Evolutionary conservation across 2,113 vertebrate genomes (phyloP), one percentile per base, ranked within the genome.

Genomic region (Dipodomys merriami): DNA sequence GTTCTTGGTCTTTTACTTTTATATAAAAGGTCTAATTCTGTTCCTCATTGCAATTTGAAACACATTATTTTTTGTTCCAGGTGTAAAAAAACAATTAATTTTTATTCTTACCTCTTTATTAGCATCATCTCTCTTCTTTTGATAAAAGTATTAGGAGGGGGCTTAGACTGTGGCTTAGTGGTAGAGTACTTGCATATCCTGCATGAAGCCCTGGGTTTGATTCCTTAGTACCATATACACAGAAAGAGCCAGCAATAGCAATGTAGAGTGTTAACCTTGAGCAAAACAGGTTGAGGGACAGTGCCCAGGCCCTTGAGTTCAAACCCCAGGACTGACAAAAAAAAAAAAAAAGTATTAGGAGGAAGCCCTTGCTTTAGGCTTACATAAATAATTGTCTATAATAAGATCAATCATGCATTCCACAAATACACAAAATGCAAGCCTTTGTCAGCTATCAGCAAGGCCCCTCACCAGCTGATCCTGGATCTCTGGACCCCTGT

Each of bases 1-100:
- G 3, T 86, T 87, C 53, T 93, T 90, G 35, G 22, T 23, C 77
- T 76, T 92, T 86, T 89, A 86, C 85, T 90, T 78, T 68, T 6
- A 57, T 18, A 7, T 57, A 53, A 74, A 16, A 78, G 16, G 11
- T 64, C 11, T 64, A 25, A 78, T 87, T 73, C 8, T 90, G 92
- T 49, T 81, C 33, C 20, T 57, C 39, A 74, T 82, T 88, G 18
- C 39, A 65, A 7, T 19, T 23, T 44, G 49, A 84, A 60, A 30
- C 2, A 20, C 73, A 76, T 19, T 79, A n/a, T 12, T 92, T 94
- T 49, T 84, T 91, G 3, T 60, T 90, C 60, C 73, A 44, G 22
- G 74, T 46, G 67, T 69, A 49, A 62, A 39, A 39, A 82, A 68
- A 12, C 73, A 71, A 60, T 71, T 82, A 11, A 2, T 29, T 0